These are phyloP conservation scores for Bellardia pandia DNA, from an alignment of 2,888 invertebrate genomes.

Conservation along the genomic window DNA sequence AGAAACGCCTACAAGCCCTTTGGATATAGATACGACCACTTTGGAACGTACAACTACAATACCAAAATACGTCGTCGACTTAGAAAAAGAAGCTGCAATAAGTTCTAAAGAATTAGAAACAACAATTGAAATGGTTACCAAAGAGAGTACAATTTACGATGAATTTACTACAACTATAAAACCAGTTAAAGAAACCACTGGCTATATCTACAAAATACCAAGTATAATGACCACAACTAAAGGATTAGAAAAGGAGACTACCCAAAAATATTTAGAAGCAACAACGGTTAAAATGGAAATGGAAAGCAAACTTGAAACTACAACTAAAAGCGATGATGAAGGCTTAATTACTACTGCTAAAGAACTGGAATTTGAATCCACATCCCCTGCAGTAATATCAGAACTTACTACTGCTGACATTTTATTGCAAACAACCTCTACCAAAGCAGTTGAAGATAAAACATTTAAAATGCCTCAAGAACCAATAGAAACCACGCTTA, in stretches of 20 bases:
- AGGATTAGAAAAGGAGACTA: not conserved
- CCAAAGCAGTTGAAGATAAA: not conserved
- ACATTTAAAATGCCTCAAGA: not conserved
- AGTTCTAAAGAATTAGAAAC: not conserved
- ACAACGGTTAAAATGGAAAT: not conserved
- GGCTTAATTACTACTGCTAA: not conserved
- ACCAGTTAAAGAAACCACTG: slow-evolving; percentile 9
- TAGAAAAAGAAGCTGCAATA: slow-evolving; percentile 5
- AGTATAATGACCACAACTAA: not conserved
- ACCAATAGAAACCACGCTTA: not conserved
- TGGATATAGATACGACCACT: not conserved
- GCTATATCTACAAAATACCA: not conserved
- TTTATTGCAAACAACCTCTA: not conserved
- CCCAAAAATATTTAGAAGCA: not conserved
- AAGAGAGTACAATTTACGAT: not conserved
- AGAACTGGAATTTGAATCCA: not conserved
- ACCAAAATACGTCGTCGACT: not conserved
- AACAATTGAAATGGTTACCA: not conserved
- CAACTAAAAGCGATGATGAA: not conserved
- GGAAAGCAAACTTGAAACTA: not conserved
- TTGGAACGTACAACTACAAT: not conserved
- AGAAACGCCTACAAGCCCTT: not conserved
- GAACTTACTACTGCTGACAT: not conserved
- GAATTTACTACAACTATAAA: slow-evolving; percentile 27
- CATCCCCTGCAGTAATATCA: not conserved